Evolutionary conservation across 1,140 invertebrate species (phyloP).

Genomic region (Aethina tumida): DNA sequence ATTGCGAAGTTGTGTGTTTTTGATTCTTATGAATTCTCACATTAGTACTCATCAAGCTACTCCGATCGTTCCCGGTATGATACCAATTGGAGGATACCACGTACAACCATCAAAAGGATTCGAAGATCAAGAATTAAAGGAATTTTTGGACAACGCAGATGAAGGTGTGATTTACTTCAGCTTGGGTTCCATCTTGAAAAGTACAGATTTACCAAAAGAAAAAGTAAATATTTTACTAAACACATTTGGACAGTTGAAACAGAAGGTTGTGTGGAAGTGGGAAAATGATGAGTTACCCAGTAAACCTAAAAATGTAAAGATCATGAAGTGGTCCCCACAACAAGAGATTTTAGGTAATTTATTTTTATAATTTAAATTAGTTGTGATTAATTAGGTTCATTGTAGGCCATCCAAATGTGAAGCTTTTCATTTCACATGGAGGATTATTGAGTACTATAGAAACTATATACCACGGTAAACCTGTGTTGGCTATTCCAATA

Average conservation of each 20-base stretch:
- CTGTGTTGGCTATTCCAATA: conserved; percentile 37
- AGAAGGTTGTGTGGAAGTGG: conserved; percentile 32
- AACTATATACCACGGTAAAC: conserved; percentile 38
- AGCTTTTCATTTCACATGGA: conserved; percentile 22
- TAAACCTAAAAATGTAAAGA: conserved; percentile 47
- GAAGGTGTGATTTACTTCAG: conserved; percentile 38
- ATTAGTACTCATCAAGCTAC: no score
- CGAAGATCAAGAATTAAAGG: conserved; percentile 17
- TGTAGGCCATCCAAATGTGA: conserved; percentile 22
- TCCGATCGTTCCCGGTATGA: no score
- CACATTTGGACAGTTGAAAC: conserved; percentile 21
- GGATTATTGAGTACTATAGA: conserved; percentile 31
- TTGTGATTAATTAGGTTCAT: no score
- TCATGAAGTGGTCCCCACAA: conserved; percentile 57
- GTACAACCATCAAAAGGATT: no score
- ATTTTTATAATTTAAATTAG: no score
- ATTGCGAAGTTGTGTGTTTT: no score
- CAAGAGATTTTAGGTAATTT: conserved; percentile 54
- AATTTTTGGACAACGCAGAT: conserved; percentile 31
- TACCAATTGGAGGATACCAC: no score
- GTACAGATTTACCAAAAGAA: conserved; percentile 13
- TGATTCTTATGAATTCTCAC: no score
- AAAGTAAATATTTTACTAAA: conserved; percentile 13
- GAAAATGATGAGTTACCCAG: conserved; percentile 37
- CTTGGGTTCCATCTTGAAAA: conserved; percentile 30